Evolutionary conservation across 2,797 vertebrate species (phyloP), one percentile per base, ranked within the genome.

Genomic region (Coreius guichenoti): DNA sequence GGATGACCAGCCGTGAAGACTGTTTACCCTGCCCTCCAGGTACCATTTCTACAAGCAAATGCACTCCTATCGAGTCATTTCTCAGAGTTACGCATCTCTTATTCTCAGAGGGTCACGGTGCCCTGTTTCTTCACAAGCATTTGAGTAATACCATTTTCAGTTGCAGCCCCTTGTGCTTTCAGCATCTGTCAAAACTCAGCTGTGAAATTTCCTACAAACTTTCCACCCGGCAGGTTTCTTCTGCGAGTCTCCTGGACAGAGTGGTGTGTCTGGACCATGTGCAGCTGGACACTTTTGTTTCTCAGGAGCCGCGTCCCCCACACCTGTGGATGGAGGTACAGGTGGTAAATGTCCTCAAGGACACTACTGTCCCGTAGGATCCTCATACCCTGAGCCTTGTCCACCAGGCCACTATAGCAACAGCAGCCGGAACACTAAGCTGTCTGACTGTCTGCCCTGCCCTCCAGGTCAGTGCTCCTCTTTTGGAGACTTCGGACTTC

Each of bases 11-110:
- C 51, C 19, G 61, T 0, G 93, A 95, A 82, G 95, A 96, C 87
- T 99, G 97, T 88, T 83, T 81, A 36, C 94, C 90, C 39, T 99
- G 97, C 85, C 94, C 96, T 80, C 93, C 96, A 97, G 98, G 97
- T 98, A 92, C 88, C 36, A 75, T 23, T 63, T 49, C 29, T 68
- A 65, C 75, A 83, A 82, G 12, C 14, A 5, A 81, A 49, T 58
- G 11, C 33, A 43, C 31, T 21, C 19, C 39, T 67, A 70, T 49
- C 3, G 11, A 68, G 82, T 31, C 0, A 29, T 69, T 79, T 63
- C 68, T 31, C 82, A 61, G 61, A 45, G 36, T 58, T 78, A 23
- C 26, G 12, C 36, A 70, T 26, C 39, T 69, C 47, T 67, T 67
- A 68, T 65, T 56, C 81, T 73, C 63, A 78, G 49, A 84, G 63